A percentile compares a stretch with the other conserved stretches of the same genome.
Conservation (phyloP, 2,113 vertebrate genomes). For the Rhagologus leucostigma region DNA sequence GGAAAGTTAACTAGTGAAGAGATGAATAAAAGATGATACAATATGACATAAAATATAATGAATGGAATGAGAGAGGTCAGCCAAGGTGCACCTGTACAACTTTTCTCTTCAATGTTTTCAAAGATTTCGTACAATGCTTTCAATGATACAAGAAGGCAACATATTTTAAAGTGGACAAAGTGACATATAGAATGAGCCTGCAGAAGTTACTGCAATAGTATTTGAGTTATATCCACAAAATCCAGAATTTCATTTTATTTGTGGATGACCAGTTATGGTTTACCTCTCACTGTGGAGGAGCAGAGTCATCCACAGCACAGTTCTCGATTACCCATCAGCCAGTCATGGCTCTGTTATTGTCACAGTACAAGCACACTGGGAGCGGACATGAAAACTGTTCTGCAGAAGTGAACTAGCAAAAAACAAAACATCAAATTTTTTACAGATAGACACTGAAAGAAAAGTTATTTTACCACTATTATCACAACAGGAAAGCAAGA, state of each 20-base stretch:
- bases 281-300: neutral
- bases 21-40: neutral
- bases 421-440: neutral
- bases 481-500: neutral
- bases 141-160: neutral
- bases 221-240: neutral
- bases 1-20: neutral
- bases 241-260: neutral
- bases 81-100: neutral
- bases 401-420: neutral
- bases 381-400: rapidly evolving
- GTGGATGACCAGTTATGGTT: neutral
- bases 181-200: neutral
- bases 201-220: neutral
- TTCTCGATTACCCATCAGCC: neutral
- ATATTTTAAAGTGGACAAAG: neutral
- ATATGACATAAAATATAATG: neutral
- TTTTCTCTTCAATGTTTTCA: neutral
- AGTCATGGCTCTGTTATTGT: neutral
- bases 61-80: neutral
- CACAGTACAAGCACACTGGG: rapidly evolving
- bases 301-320: neutral
- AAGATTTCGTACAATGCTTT: neutral
- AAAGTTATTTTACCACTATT: neutral
- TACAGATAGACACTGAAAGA: neutral